Evolutionary conservation across 2,888 invertebrate species (phyloP), one percentile per base, ranked within the genome.

Genomic region (Drosophila borborema): DNA sequence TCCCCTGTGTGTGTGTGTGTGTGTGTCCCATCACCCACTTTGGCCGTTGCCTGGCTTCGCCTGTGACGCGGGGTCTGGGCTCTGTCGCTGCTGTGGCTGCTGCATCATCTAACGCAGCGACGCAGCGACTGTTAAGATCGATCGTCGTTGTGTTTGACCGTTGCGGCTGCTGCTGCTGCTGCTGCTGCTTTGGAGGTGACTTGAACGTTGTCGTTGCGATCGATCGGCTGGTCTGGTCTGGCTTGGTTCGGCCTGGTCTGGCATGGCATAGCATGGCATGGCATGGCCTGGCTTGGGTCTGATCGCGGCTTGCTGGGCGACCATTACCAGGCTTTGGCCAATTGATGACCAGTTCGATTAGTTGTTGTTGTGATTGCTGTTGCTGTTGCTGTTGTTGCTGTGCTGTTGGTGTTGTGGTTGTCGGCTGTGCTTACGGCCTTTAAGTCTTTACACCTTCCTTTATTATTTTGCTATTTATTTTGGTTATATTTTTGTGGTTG

Each of bases 271-370:
- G 61, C 23, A 40, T 74, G 74, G 66, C 36, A 20, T 72, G 64
- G 68, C 53, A 46, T 62, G 76, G 78, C 53, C 41, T 66, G 75
- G 73, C 61, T 66, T 61, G 74, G 48, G 65, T 53, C 59, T 58
- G 72, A 28, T 61, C 68, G 64, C 56, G 71, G 65, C 83, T 69
- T 66, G 67, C 78, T 83, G 83, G 88, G 79, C 84, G 76, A 81
- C 81, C 84, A 86, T 86, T 90, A 81, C 75, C 60, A 74, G 77
- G 78, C 89, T 80, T 86, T 88, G 88, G 80, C 81, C 88, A 89
- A 88, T 89, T 89, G 89, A 89, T 90, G 90, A 89, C 88, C 89
- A 89, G 84, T 88, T 88, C 89, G 90, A 89, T 89, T 89, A 89
- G 86, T 86, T 88, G 84, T 81, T 82, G 76, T 75, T 58, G 58